Base-by-base conservation (phyloP, 2,113 vertebrate species). In the Malurus elegans region DNA sequence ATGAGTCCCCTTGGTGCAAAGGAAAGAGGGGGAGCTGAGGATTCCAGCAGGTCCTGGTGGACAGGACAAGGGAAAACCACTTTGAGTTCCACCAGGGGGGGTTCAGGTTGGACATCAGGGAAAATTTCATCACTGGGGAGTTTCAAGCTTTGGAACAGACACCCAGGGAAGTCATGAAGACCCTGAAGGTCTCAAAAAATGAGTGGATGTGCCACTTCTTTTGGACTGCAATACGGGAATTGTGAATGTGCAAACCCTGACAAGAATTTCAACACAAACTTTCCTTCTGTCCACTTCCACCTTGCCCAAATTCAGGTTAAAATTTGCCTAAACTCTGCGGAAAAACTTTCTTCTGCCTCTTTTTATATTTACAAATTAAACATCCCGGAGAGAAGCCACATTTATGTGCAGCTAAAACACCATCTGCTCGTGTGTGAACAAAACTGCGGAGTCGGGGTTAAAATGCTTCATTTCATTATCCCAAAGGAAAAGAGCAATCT, bases 401-500 rank as follows among this genome's bases (percentile, higher is more conserved):
- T 61, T 76, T 88, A 76, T 71, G 51, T 71, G 67, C 64, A 88
- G 42, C 31, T 94, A 65, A 87, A 92, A 58, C n/a, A 24, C 75
- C 90, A 92, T 93, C 93, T 97, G 90, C 44, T 51, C 42, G 19
- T 47, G 62, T 71, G 54, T 48, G 81, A 87, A 94, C 40, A 48
- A 67, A 78, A 50, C 1, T 32, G 38, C 4, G 4, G 75, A 58
- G 66, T 75, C 72, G 25, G 88, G 91, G 74, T 87, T 79, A 76
- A 87, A 88, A 85, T 20, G 66, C 25, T 16, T 19, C 48, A 78
- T 71, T 88, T 90, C 66, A 91, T 80, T 86, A 80, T 62, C 16
- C 4, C n/a, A 36, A 91, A 65, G n/a, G 29, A 95, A 96, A 94
- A 96, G 72, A 93, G 86, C 90, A 95, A 64, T 79, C 72, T 23